Conservation (phyloP, 2,888 invertebrate genomes). For the Isotomurus palustris region DNA sequence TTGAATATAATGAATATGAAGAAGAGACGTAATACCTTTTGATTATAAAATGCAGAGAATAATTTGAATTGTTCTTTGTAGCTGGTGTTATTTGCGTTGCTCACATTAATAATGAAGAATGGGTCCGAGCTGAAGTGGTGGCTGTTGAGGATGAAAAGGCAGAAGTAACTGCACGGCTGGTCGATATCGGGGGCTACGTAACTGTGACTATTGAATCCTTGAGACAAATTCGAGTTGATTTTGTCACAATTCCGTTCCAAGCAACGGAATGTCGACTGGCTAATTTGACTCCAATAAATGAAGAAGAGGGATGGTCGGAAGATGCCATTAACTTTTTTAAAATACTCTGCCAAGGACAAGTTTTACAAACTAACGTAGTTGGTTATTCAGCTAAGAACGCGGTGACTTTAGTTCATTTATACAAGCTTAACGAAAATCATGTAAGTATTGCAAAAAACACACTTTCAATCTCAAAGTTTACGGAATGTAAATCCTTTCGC, state of each 20-base stretch:
- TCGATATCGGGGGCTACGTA: constrained; percentile 93
- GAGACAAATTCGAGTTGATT: constrained; percentile 89
- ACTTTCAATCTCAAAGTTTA: no score
- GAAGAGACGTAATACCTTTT: no score
- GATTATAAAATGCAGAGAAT: no score
- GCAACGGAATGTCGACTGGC: constrained; percentile 91
- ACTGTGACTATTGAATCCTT: constrained; percentile 69
- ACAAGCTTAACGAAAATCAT: constrained; percentile 67
- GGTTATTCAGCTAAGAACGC: constrained; percentile 70
- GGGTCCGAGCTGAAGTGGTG: constrained; percentile 84
- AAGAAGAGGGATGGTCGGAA: constrained; percentile 61
- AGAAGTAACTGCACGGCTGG: constrained; percentile 70
- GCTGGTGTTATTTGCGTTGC: constrained; percentile 86
- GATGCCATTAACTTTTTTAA: constrained; percentile 74
- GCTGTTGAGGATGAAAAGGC: constrained; percentile 59
- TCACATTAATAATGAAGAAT: constrained; percentile 67
- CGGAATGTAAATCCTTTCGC: neutral
- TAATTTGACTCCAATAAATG: constrained; percentile 71
- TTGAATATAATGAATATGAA: no score
- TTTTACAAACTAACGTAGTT: constrained; percentile 83
- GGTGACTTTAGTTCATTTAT: constrained; percentile 75
- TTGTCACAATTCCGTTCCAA: constrained; percentile 93
- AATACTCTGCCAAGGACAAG: constrained; percentile 72
- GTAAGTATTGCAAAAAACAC: no score
- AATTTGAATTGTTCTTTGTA: constrained; percentile 55